These are phyloP conservation scores for Penelope pileata DNA, from an alignment of 2,113 vertebrate species.

Conservation along the genomic window DNA sequence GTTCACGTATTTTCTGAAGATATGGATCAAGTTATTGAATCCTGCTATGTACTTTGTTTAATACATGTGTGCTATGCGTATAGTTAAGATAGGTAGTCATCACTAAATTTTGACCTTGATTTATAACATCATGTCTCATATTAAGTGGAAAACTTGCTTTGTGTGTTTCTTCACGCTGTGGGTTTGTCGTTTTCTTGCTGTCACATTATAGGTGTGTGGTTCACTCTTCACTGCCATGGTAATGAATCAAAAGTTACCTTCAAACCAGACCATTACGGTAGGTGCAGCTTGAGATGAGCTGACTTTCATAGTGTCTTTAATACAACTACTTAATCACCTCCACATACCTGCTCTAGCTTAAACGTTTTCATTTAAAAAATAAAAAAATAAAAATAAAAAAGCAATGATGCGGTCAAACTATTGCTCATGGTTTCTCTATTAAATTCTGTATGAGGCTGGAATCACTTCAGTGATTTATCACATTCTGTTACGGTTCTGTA, in stretches of 20 bases:
- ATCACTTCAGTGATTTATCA: not conserved
- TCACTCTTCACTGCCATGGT: not conserved
- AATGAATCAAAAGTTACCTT: not conserved
- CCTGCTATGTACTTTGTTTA: not conserved
- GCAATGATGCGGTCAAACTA: not conserved
- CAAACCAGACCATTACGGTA: not conserved
- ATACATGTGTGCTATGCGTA: fast-evolving
- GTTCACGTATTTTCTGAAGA: not conserved
- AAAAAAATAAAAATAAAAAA: not conserved
- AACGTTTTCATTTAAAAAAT: not conserved
- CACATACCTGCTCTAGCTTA: not conserved
- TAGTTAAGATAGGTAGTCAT: not conserved
- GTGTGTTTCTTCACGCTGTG: not conserved
- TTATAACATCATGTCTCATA: not conserved
- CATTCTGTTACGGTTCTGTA: not conserved
- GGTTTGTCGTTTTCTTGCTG: not conserved
- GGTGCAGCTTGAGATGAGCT: not conserved
- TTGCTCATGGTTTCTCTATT: not conserved
- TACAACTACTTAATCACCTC: not conserved
- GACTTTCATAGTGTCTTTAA: not conserved
- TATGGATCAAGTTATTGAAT: not conserved
- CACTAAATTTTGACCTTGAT: not conserved
- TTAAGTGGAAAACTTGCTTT: not conserved
- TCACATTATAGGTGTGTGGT: not conserved
- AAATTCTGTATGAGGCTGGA: not conserved